Percentiles rank a stretch among this genome's conserved stretches.
These are phyloP conservation scores for Crossaster papposus DNA, from an alignment of 53 echinoderm and acorn worm species.

Conservation along the genomic window DNA sequence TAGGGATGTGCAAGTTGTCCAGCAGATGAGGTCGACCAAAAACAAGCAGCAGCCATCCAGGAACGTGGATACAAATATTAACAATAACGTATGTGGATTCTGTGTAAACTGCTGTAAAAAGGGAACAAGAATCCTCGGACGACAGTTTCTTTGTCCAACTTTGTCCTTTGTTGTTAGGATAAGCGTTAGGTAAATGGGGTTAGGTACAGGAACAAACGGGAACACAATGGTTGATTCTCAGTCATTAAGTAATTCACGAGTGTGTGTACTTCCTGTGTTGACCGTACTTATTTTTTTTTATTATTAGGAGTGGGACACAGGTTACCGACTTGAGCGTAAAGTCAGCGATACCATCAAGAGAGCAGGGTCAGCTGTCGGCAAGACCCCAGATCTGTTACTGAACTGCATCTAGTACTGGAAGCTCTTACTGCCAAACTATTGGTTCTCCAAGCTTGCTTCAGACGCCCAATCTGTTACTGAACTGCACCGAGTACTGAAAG, in stretches of 20 bases:
- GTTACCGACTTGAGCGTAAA: constrained; percentile 80
- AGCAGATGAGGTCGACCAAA: background rate
- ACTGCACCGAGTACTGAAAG: no score
- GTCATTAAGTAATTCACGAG: no score
- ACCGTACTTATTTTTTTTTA: background rate
- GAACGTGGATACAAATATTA: background rate
- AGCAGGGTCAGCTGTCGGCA: constrained; percentile 39
- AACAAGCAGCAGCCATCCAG: constrained; percentile 12
- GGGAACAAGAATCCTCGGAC: no score
- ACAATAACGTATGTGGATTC: constrained; percentile 1
- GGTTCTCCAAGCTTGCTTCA: background rate
- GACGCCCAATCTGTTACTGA: no score
- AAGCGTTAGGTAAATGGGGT: no score
- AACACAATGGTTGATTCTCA: no score
- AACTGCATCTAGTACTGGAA: constrained; percentile 24
- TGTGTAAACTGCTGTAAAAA: no score
- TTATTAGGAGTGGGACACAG: constrained; percentile 67
- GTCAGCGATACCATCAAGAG: constrained; percentile 87
- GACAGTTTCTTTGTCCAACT: no score
- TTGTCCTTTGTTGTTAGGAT: no score
- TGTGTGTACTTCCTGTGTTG: no score
- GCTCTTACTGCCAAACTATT: background rate
- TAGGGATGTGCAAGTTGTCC: constrained; percentile 17
- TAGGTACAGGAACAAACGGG: no score
- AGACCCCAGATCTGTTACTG: constrained; percentile 44